These are phyloP conservation scores for Helobdella robusta DNA, from an alignment of 2,888 invertebrate species.

Conservation along the genomic window DNA sequence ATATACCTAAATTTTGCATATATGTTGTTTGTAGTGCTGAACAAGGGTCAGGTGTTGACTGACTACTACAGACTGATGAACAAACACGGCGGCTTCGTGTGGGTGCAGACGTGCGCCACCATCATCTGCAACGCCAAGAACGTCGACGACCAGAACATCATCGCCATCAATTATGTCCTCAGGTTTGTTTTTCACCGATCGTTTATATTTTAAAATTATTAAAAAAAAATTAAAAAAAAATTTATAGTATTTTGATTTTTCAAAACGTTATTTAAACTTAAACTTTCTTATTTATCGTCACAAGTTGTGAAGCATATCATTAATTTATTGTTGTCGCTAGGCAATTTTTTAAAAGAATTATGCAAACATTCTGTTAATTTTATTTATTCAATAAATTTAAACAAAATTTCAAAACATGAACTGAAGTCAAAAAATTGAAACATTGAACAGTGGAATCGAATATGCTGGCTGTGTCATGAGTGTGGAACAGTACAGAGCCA, in stretches of 20 bases:
- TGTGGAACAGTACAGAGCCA: conserved; percentile 67
- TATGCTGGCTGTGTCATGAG: conserved; percentile 84
- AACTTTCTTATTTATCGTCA: no score
- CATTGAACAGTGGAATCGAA: conserved; percentile 64
- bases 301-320: neutral
- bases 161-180: conserved; percentile 91
- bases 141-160: conserved; percentile 90
- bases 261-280: no score
- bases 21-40: conserved; percentile 41
- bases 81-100: conserved; percentile 87
- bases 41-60: conserved; percentile 90
- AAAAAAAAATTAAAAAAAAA: no score
- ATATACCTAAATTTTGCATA: neutral
- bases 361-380: neutral
- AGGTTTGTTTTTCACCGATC: conserved; percentile 68
- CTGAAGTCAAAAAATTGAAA: no score
- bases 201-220: no score
- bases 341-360: neutral
- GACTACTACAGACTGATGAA: conserved; percentile 93
- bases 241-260: no score
- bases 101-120: conserved; percentile 93
- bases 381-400: no score
- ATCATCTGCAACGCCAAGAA: conserved; percentile 90
- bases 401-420: no score
- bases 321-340: neutral